Evolutionary conservation across 2,113 vertebrate genomes (phyloP).

Genomic region (Pomatostomus ruficeps): DNA sequence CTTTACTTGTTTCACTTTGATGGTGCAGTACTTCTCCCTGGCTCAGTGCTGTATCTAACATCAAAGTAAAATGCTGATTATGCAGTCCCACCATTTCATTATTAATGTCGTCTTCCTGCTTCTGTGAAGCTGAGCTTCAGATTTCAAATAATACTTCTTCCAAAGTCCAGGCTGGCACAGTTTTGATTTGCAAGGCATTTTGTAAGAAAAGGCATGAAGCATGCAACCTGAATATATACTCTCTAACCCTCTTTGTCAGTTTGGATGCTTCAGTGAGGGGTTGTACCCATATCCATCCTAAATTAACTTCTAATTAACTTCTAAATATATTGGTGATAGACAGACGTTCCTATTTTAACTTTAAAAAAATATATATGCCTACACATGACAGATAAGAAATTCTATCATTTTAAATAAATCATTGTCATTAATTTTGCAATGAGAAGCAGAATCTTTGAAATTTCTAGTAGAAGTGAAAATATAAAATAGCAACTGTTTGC

Average conservation of each 20-base stretch:
- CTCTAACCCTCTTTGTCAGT: neutral
- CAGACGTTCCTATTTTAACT: neutral
- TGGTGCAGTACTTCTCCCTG: neutral
- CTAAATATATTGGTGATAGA: neutral
- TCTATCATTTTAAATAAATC: neutral
- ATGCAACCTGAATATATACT: neutral
- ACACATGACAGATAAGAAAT: neutral
- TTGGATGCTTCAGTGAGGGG: neutral
- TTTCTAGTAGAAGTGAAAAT: neutral
- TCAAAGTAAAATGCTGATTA: neutral
- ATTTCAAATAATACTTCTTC: neutral
- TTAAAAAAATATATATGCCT: neutral
- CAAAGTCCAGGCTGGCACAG: neutral
- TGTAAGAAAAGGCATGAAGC: neutral
- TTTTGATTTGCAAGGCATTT: neutral
- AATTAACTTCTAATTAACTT: neutral
- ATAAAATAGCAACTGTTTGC: neutral
- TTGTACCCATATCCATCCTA: neutral
- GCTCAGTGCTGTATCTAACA: neutral
- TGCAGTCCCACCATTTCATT: neutral
- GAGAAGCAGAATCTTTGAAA: neutral
- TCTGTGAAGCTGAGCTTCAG: neutral
- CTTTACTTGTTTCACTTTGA: neutral
- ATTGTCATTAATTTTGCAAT: neutral
- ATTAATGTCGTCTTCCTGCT: neutral